Evolutionary conservation across 2,113 vertebrate genomes (phyloP).

Genomic region (Gorsachius goisagi): DNA sequence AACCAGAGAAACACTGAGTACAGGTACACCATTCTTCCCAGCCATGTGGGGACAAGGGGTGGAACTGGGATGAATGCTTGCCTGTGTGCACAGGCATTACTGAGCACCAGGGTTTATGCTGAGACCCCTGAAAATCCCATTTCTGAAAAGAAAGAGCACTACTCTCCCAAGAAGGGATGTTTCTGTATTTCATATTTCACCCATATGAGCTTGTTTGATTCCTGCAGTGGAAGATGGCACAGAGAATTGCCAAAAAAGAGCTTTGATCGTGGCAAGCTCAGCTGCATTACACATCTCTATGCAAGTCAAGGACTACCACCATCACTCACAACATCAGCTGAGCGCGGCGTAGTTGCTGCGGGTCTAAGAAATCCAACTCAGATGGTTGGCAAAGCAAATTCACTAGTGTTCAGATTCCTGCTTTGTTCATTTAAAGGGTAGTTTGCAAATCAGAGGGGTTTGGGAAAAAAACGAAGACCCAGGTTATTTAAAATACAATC

Average conservation of each 20-base stretch:
- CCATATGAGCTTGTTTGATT: not conserved
- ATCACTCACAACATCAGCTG: not conserved
- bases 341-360: not conserved
- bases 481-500: not conserved
- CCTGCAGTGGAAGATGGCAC: not conserved
- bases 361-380: not conserved
- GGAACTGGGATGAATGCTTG: not conserved
- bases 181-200: not conserved
- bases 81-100: not conserved
- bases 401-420: not conserved
- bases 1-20: not conserved
- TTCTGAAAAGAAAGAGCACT: not conserved
- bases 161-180: not conserved
- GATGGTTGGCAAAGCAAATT: not conserved
- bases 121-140: not conserved
- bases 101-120: not conserved
- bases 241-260: not conserved
- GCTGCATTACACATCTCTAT: not conserved
- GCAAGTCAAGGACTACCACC: not conserved
- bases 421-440: not conserved
- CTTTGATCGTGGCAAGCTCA: not conserved
- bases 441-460: not conserved
- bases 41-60: fast-evolving
- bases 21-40: not conserved
- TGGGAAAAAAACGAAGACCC: not conserved